Evolutionary conservation across 2,797 vertebrate species (phyloP), one percentile per base, ranked within the genome.

Genomic region (Salarias fasciatus): DNA sequence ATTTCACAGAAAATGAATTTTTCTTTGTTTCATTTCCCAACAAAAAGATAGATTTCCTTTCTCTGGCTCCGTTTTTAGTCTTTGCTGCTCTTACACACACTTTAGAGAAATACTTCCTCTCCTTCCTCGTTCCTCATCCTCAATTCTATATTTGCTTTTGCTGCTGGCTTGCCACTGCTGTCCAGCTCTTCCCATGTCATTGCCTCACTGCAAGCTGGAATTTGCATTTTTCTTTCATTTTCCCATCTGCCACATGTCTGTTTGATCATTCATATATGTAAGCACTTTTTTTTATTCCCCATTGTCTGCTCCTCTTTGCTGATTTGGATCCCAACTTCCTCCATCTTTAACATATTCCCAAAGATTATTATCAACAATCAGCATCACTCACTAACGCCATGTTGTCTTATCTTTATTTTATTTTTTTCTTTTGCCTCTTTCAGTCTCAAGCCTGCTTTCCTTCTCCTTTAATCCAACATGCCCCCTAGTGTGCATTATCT

Each of bases 401-500:
- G 18, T 24, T 30, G 43, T 7, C 12, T 31, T 2, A 43, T 5
- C 3, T 10, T 7, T 4, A 12, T 45, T 2, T 18, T 30, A 36
- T 55, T 8, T 55, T 1, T 29, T 51, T 52, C 3, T 15, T 28
- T 2, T 54, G 38, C 60, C 29, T 53, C 41, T 57, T 9, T 44
- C 36, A 11, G 5, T 36, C 35, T 37, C 31, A n/a, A 31, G 33
- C 10, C n/a, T 29, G 10, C 33, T 54, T 6, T 53, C 12, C 15
- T 46, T 68, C 44, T 69, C 50, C 28, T 67, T 63, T 58, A 58
- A 61, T 71, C 37, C 8, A 15, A 76, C 64, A 75, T 81, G 83
- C 76, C 77, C 77, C 72, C 75, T 77, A 80, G 79, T 86, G 79
- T 79, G 69, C 61, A 11, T 33, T 75, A 18, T 44, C 33, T 42